A percentile compares a stretch with the other conserved stretches of the same genome.
These are phyloP conservation scores for Acanthornis magna DNA, from an alignment of 2,797 vertebrate species.

Conservation along the genomic window DNA sequence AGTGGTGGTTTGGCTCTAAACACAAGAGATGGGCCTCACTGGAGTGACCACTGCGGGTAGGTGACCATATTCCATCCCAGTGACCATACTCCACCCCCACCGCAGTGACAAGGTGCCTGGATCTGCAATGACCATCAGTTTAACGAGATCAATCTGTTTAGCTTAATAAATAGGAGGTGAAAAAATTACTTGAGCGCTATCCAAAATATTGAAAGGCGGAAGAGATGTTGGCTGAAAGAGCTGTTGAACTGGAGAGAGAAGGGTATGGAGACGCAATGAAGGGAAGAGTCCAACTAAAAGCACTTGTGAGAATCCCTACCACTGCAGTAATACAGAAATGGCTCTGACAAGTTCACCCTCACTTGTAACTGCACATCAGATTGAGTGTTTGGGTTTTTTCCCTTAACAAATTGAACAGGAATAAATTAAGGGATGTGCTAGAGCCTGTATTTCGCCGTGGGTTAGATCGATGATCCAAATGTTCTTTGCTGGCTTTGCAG, in stretches of 20 bases:
- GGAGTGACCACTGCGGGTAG: background rate
- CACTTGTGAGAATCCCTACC: background rate
- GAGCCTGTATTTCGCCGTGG: slow-evolving; percentile 41
- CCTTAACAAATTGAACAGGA: slow-evolving; percentile 49
- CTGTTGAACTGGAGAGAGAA: background rate
- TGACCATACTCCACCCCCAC: background rate
- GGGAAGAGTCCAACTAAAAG: background rate
- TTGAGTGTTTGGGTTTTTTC: slow-evolving; percentile 44
- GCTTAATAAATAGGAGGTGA: slow-evolving; percentile 46
- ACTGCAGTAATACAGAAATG: slow-evolving; percentile 17
- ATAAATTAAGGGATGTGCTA: slow-evolving; percentile 53
- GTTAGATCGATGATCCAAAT: slow-evolving; percentile 59
- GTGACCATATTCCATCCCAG: background rate
- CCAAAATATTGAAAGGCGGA: slow-evolving; percentile 33
- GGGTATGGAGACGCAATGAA: background rate
- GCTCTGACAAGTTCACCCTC: slow-evolving; percentile 19
- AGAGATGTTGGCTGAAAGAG: slow-evolving; percentile 1
- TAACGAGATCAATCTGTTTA: background rate
- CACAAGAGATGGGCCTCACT: background rate
- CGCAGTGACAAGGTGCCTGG: background rate
- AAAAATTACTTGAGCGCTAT: slow-evolving; percentile 32
- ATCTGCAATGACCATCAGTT: background rate
- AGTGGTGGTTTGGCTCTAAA: background rate
- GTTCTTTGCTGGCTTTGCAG: slow-evolving; percentile 59
- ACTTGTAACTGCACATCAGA: slow-evolving; percentile 9